Base-by-base conservation (phyloP, 2,797 vertebrate genomes). In the Schizothorax lantsangensis region DNA sequence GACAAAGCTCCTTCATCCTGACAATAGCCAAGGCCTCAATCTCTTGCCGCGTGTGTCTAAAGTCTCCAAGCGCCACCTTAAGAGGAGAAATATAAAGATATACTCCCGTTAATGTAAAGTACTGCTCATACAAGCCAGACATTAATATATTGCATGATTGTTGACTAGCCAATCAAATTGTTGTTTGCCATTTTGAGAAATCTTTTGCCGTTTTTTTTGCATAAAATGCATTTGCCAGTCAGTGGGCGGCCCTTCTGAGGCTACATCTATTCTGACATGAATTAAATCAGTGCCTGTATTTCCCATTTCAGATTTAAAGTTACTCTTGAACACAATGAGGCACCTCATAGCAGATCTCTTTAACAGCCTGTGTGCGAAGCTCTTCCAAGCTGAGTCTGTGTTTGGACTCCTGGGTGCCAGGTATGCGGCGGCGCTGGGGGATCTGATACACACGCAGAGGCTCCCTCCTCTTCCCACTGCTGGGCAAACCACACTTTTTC, bases 11-110 rank as follows among this genome's bases (percentile, higher is more conserved):
- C 77, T 97, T 97, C 96, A 97, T 97, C 90, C 96, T 96, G 71
- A 97, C 96, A 62, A 97, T 97, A 88, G 96, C 96, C 92, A 97
- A 91, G 75, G 96, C 96, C 93, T 97, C 96, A 21, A 97, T 97
- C 92, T 97, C 96, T 93, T 97, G 96, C 57, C 96, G 95, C 66
- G 93, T 95, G 84, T 97, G 96, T 68, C 96, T 95, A 88, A 97
- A 97, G 88, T 97, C 96, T 59, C 96, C 97, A 90, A 97, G 95
- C 2, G 89, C 90, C 84, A 89, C 89, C 89, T 90, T 23, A 45
- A 57, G 38, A 57, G 57, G 17, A 52, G 6, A 12, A 26, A 3
- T 33, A 68, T 40, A 4, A 40, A 33, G 10, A 23, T 17, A 36
- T 8, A 36, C 12, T 33, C 17, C 0, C 2, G 59, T 57, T 26